These are phyloP conservation scores for Oikopleura albicans DNA, from an alignment of 23 tunicate genomes.

Conservation along the genomic window DNA sequence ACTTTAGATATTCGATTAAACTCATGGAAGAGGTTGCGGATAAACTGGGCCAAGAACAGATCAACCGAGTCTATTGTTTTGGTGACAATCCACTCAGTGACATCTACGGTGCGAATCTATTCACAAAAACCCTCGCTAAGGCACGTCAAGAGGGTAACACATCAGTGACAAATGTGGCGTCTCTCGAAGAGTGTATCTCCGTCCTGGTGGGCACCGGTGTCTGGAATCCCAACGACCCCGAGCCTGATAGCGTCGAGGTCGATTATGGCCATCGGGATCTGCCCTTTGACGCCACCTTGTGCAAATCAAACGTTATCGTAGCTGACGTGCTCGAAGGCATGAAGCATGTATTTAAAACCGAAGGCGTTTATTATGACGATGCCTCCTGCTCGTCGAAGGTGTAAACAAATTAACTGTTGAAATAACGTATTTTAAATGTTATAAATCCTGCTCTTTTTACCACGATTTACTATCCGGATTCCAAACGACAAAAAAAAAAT, in stretches of 20 bases:
- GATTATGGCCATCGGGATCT: conserved; percentile 96
- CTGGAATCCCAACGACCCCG: conserved; percentile 16
- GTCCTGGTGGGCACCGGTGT: conserved; percentile 12
- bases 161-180: not conserved
- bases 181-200: not conserved
- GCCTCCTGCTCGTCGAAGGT: too few relatives aligned
- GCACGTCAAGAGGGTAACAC: conserved; percentile 22
- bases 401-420: too few relatives aligned
- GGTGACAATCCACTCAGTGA: conserved; percentile 90
- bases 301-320: not conserved
- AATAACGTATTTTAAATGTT: too few relatives aligned
- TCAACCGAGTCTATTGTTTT: conserved; percentile 40
- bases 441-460: too few relatives aligned
- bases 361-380: too few relatives aligned
- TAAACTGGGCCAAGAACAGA: conserved; percentile 26
- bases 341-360: not conserved
- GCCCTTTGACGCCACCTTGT: conserved; percentile 31
- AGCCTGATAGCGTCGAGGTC: conserved; percentile 8
- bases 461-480: too few relatives aligned
- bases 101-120: conserved; percentile 95
- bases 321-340: not conserved
- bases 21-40: conserved; percentile 68
- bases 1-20: conserved; percentile 43
- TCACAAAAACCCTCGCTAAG: conserved; percentile 37
- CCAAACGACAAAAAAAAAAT: too few relatives aligned